These are phyloP conservation scores for Macrophya alboannulata DNA, from an alignment of 2,888 invertebrate species.

Conservation along the genomic window DNA sequence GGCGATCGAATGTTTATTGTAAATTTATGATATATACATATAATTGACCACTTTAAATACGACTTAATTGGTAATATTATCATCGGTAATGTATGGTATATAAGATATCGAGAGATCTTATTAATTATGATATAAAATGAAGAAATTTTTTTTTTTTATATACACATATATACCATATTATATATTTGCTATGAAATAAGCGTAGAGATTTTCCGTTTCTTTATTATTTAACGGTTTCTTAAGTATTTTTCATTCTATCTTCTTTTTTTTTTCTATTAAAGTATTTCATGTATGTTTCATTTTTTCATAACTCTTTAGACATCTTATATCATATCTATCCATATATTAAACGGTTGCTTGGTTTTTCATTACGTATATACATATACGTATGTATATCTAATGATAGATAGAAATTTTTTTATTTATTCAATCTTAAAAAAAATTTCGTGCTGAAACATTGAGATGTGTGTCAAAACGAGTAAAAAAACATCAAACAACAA, in stretches of 20 bases:
- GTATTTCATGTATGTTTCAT: neutral
- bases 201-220: neutral
- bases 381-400: too few species aligned
- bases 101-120: slow-evolving; percentile 7
- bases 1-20: slow-evolving; percentile 16
- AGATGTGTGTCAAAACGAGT: neutral
- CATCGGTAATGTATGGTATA: neutral
- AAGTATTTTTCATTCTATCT: neutral
- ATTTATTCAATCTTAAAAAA: neutral
- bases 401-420: neutral
- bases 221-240: neutral
- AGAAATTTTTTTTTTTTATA: slow-evolving; percentile 4
- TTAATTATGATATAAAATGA: neutral
- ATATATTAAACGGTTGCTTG: neutral
- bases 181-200: neutral
- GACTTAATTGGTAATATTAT: slow-evolving; percentile 26
- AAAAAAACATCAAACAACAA: neutral
- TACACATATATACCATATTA: neutral
- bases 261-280: neutral
- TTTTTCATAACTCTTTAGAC: neutral
- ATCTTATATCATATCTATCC: neutral
- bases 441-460: neutral
- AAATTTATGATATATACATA: neutral
- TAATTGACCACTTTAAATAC: slow-evolving; percentile 27
- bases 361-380: too few species aligned